Evolutionary conservation across 2,888 invertebrate genomes (phyloP), one percentile per base, ranked within the genome.

Genomic region (Girardia tigrina): DNA sequence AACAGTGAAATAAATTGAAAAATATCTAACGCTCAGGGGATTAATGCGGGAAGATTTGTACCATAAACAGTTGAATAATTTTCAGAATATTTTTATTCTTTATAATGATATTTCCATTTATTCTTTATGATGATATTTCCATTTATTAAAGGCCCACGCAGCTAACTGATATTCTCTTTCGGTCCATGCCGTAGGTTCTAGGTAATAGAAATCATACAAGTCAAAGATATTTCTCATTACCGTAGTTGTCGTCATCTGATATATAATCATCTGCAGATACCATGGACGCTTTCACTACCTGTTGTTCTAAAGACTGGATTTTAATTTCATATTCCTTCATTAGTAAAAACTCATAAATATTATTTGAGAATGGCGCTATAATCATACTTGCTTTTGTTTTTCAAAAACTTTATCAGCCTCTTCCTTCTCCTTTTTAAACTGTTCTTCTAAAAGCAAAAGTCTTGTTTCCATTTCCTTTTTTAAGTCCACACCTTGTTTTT

Each of bases 91-190:
- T n/a, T n/a, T n/a, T n/a, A n/a, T n/a, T n/a, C n/a, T n/a, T n/a
- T n/a, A n/a, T n/a, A n/a, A n/a, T n/a, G n/a, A n/a, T n/a, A n/a
- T n/a, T n/a, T n/a, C n/a, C n/a, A n/a, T n/a, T n/a, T n/a, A n/a
- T n/a, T n/a, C n/a, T n/a, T n/a, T n/a, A n/a, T 98, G 98, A 86
- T 99, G 97, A 85, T 92, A 92, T 85, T 93, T 91, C 98, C 98
- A 98, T 86, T 97, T 98, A 82, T 92, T 89, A 88, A 94, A 95
- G 27, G 92, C 93, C 90, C 91, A 91, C 77, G 91, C 90, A 4
- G 94, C 97, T 81, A 98, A 87, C 79, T 92, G 91, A 84, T 90
- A 92, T 84, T 98, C 94, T 80, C 91, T 89, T 81, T 94, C 93
- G 77, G 90, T 90, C 97, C 97, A 98, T 82, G 88, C 89, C 86